phyloP scores from a whole-genome alignment of 1,140 invertebrate genomes.

The Drosophila hydei region DNA sequence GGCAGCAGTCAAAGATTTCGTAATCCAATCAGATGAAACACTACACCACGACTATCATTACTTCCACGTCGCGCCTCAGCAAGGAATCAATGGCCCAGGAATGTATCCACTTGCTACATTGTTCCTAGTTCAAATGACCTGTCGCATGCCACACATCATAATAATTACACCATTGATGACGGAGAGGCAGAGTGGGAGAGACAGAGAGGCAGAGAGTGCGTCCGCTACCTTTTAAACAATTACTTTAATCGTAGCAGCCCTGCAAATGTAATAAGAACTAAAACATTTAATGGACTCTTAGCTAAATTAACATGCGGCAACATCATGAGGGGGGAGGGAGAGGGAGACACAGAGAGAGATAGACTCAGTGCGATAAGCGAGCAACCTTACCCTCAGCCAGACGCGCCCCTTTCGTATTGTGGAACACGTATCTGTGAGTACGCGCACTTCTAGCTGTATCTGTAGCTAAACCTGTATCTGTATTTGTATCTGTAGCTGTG shows the following conservation, averaged over 20 bases:
- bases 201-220: background rate
- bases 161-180: conserved; percentile 63
- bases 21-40: conserved; percentile 1
- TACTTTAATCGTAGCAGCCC: conserved; percentile 65
- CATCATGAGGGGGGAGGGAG: background rate
- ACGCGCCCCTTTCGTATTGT: conserved; percentile 65
- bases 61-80: conserved; percentile 11
- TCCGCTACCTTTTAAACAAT: conserved; percentile 58
- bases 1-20: background rate
- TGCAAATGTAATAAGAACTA: conserved; percentile 57
- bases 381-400: conserved; percentile 25
- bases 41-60: conserved; percentile 11
- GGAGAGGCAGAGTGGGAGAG: background rate
- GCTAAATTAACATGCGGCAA: conserved; percentile 68
- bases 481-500: conserved; percentile 1
- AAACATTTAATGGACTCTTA: conserved; percentile 78
- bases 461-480: background rate
- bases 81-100: background rate
- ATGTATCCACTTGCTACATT: conserved; percentile 9
- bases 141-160: conserved; percentile 70
- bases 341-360: conserved; percentile 7
- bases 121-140: conserved; percentile 45
- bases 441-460: conserved; percentile 1
- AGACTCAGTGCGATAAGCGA: conserved; percentile 13
- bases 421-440: conserved; percentile 9